A percentile compares a stretch with the other conserved stretches of the same genome.
phyloP scores from a whole-genome alignment of 2,113 vertebrate species.

The Tachysurus vachellii region DNA sequence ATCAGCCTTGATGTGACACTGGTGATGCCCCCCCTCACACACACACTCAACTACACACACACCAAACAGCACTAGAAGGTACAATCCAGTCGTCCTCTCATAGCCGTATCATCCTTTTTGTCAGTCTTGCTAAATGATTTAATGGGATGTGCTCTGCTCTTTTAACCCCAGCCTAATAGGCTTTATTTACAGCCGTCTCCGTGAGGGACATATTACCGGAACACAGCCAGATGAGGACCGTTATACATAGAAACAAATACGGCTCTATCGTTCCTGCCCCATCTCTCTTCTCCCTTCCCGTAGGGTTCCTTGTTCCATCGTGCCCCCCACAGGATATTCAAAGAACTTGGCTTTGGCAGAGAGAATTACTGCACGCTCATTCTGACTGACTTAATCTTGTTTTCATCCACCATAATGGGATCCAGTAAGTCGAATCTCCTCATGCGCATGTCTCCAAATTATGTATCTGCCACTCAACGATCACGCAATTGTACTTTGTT shows the following conservation, averaged over 20 bases:
- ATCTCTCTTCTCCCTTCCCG: neutral
- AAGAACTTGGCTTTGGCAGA: slow-evolving; percentile 37
- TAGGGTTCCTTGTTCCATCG: slow-evolving; percentile 54
- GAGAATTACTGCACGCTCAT: neutral
- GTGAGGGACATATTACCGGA: slow-evolving; percentile 8
- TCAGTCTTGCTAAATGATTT: slow-evolving; percentile 60
- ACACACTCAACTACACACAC: slow-evolving; percentile 1
- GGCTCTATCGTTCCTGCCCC: neutral
- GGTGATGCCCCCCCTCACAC: neutral
- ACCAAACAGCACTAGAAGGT: neutral
- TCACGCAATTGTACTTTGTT: neutral
- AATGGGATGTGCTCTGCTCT: slow-evolving; percentile 56
- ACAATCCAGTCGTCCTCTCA: slow-evolving; percentile 49
- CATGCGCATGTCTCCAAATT: slow-evolving; percentile 1
- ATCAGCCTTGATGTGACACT: slow-evolving; percentile 45
- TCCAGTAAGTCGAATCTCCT: slow-evolving; percentile 31
- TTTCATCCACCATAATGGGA: neutral
- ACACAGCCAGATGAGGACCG: slow-evolving; percentile 21
- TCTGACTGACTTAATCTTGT: slow-evolving; percentile 40
- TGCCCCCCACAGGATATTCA: slow-evolving; percentile 59
- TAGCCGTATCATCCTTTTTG: slow-evolving; percentile 54
- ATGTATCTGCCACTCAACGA: slow-evolving; percentile 29
- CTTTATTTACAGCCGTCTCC: slow-evolving; percentile 49
- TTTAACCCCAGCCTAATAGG: slow-evolving; percentile 51
- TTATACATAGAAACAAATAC: neutral